Percentiles rank a stretch among this genome's conserved stretches.
These are phyloP conservation scores for Ardeotis arabs DNA, from an alignment of 2,113 vertebrate genomes.

Conservation along the genomic window DNA sequence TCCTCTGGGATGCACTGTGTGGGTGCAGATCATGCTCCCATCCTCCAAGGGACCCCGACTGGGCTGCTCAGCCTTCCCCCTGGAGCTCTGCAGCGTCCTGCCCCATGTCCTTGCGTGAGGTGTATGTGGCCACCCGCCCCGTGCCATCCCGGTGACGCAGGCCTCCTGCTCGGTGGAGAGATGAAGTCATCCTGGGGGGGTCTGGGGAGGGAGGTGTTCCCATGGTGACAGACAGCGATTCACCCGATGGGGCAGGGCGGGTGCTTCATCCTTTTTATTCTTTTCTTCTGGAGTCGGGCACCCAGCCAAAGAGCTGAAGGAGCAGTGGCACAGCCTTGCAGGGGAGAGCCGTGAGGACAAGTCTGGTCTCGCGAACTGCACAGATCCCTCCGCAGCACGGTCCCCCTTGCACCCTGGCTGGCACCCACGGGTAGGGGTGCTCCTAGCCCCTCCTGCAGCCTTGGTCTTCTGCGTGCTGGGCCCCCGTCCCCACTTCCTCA, in stretches of 20 bases:
- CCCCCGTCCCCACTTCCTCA: neutral
- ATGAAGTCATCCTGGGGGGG: constrained; percentile 47
- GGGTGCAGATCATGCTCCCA: rapidly evolving
- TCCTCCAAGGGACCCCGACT: neutral
- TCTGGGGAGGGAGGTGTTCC: constrained; percentile 39
- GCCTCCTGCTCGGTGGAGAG: neutral
- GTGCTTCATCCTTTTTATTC: constrained; percentile 31
- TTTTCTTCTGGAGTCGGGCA: constrained; percentile 40
- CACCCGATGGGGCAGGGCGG: constrained; percentile 43
- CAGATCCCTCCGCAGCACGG: neutral
- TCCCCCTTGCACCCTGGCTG: neutral
- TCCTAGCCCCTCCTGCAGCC: neutral
- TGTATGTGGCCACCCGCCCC: rapidly evolving
- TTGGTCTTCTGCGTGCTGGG: neutral
- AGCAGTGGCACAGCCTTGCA: neutral
- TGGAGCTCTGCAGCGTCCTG: neutral
- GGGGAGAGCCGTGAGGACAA: constrained; percentile 16
- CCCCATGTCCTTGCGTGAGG: neutral
- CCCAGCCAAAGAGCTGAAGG: constrained; percentile 52
- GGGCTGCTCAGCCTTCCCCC: neutral
- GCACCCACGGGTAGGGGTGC: neutral
- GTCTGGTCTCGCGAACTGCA: constrained; percentile 26
- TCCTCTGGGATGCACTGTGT: neutral
- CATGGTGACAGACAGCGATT: constrained; percentile 67
- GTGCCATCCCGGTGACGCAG: neutral